phyloP scores from a whole-genome alignment of 2,888 invertebrate genomes.

The Parnassius glacialis region DNA sequence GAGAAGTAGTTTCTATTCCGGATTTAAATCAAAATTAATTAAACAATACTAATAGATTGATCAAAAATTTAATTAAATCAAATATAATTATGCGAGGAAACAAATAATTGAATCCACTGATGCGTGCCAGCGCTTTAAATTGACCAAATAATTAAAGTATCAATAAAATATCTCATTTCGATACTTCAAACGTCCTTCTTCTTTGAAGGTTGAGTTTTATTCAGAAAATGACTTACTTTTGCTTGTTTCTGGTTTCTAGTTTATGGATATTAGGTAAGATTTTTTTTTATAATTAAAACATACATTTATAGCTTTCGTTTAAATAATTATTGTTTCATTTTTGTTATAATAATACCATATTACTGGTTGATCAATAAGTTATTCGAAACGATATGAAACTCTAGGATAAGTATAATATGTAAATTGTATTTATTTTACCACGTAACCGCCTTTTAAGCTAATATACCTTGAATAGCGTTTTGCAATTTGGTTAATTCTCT shows the following conservation, averaged over 20 bases:
- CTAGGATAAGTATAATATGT: no score
- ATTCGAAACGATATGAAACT: no score
- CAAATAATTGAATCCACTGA: slow-evolving; percentile 39
- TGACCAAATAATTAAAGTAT: slow-evolving; percentile 43
- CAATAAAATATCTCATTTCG: slow-evolving; percentile 8
- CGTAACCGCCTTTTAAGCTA: no score
- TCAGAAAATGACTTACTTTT: slow-evolving; percentile 20
- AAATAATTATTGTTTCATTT: no score
- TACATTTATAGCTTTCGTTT: not conserved
- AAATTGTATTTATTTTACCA: no score
- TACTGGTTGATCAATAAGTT: no score
- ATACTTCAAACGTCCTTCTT: slow-evolving; percentile 20
- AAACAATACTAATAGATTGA: slow-evolving; percentile 9
- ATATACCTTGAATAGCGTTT: no score
- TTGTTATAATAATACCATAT: no score
- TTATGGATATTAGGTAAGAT: slow-evolving; percentile 30
- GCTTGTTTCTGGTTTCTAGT: slow-evolving; percentile 15
- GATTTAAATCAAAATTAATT: slow-evolving; percentile 25
- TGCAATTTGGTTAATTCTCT: no score
- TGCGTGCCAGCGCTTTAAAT: slow-evolving; percentile 40
- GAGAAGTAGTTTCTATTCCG: not conserved
- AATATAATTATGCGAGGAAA: slow-evolving; percentile 6
- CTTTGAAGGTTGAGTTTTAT: slow-evolving; percentile 9
- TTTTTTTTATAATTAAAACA: not conserved
- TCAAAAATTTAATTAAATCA: slow-evolving; percentile 16